phyloP scores from a whole-genome alignment of 2,888 invertebrate genomes.

The Drosophila maculinotata region DNA sequence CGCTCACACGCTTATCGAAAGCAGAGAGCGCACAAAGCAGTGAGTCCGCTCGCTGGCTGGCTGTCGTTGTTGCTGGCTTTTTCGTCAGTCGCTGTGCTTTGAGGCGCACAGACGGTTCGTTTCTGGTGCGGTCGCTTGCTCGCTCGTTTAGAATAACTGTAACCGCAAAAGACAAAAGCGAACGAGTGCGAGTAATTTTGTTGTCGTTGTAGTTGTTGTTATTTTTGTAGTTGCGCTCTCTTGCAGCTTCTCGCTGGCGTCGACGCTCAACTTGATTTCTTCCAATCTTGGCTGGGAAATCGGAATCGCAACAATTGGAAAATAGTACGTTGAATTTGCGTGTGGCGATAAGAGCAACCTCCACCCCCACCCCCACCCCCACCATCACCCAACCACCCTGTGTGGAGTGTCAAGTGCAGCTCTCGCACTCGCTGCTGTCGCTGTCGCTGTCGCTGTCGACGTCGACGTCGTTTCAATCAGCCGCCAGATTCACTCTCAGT shows the following conservation, averaged over 20 bases:
- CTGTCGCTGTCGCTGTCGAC: conserved; percentile 27
- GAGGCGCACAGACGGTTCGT: conserved; percentile 55
- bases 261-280: conserved; percentile 75
- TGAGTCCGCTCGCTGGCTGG: too few relatives aligned
- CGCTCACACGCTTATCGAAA: conserved; percentile 24
- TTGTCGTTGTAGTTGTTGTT: conserved; percentile 15
- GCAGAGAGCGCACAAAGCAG: conserved; percentile 17
- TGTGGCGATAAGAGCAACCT: conserved; percentile 55
- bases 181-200: conserved; percentile 23
- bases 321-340: conserved; percentile 71
- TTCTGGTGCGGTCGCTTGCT: conserved; percentile 31
- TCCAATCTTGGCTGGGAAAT: conserved; percentile 80
- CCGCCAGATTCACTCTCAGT: conserved; percentile 68
- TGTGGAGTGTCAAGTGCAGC: conserved; percentile 66
- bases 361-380: conserved; percentile 16
- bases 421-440: conserved; percentile 40
- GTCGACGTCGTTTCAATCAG: conserved; percentile 44
- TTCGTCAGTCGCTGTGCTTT: conserved; percentile 64
- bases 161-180: conserved; percentile 42
- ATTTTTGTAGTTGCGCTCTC: conserved; percentile 35
- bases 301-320: conserved; percentile 81
- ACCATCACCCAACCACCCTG: conserved; percentile 31
- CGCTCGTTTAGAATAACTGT: conserved; percentile 36
- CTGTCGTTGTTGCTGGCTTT: conserved; percentile 27
- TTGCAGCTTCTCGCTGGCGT: conserved; percentile 46